These are phyloP conservation scores for Agonopterix alstromeriana DNA, from an alignment of 2,888 invertebrate species.

Conservation along the genomic window DNA sequence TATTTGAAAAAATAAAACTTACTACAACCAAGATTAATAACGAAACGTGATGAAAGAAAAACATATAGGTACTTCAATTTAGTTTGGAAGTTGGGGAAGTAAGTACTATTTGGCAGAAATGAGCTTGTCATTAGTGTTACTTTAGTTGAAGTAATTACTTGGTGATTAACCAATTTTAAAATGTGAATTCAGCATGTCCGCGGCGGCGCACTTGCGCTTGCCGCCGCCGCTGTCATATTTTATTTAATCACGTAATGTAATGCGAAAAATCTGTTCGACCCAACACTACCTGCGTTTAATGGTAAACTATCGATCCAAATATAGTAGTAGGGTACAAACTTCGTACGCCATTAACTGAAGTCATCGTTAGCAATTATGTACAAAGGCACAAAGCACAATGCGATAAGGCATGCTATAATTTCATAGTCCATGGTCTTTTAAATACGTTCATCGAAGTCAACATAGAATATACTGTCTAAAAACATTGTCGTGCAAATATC, in stretches of 20 bases:
- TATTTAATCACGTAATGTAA: constrained; percentile 56
- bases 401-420: constrained; percentile 59
- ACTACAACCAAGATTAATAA: too few species aligned
- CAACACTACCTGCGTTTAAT: constrained; percentile 54
- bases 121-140: not conserved
- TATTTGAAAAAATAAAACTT: too few species aligned
- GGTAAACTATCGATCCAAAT: constrained; percentile 69
- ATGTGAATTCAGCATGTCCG: constrained; percentile 15
- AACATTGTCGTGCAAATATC: constrained; percentile 55
- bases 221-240: constrained; percentile 36
- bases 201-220: constrained; percentile 50
- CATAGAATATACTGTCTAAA: constrained; percentile 22
- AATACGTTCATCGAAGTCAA: constrained; percentile 24
- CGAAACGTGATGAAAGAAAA: too few species aligned
- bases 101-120: too few species aligned
- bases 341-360: constrained; percentile 58
- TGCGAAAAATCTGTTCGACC: constrained; percentile 59
- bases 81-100: too few species aligned
- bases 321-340: constrained; percentile 55
- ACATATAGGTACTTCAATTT: too few species aligned
- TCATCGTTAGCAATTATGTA: constrained; percentile 60
- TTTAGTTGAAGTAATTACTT: not conserved
- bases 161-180: not conserved
- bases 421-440: constrained; percentile 30
- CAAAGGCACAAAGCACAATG: constrained; percentile 58